Conservation (phyloP, 2,888 invertebrate species). For the Tholera decimalis region DNA sequence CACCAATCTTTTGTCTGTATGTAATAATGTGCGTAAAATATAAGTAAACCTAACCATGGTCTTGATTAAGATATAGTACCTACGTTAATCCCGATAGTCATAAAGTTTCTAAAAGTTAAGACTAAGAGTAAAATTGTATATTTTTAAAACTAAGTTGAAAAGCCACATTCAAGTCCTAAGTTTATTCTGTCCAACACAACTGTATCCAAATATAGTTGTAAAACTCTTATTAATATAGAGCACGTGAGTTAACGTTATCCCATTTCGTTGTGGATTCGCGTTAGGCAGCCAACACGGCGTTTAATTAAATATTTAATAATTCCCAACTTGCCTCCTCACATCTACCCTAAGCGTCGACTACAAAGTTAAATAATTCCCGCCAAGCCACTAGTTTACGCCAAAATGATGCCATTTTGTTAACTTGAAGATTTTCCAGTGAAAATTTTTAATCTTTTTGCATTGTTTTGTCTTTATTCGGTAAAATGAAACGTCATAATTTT, state of each 20-base stretch:
- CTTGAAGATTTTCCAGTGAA: constrained; percentile 10
- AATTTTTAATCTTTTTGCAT: constrained; percentile 20
- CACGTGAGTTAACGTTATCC: constrained; percentile 30
- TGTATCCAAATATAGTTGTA: constrained; percentile 23
- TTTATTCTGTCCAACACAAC: constrained; percentile 18
- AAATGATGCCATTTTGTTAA: constrained; percentile 34
- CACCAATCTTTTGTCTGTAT: too few species aligned
- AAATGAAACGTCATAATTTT: constrained; percentile 21
- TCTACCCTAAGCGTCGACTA: constrained; percentile 25
- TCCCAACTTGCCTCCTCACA: constrained; percentile 44
- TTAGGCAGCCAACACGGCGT: constrained; percentile 32
- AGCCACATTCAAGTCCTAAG: neutral
- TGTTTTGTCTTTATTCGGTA: constrained; percentile 11
- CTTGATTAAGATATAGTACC: too few species aligned
- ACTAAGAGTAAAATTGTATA: too few species aligned
- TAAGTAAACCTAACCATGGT: too few species aligned
- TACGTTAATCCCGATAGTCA: too few species aligned
- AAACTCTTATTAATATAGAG: constrained; percentile 52
- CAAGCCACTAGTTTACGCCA: constrained; percentile 35
- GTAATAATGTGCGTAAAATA: too few species aligned
- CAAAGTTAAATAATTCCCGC: constrained; percentile 54
- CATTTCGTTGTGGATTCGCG: constrained; percentile 41
- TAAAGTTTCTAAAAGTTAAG: too few species aligned
- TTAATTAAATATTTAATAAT: constrained; percentile 73
- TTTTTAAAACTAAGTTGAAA: neutral